Conservation (phyloP, 1,140 invertebrate species). For the Macrobrachium rosenbergii region DNA sequence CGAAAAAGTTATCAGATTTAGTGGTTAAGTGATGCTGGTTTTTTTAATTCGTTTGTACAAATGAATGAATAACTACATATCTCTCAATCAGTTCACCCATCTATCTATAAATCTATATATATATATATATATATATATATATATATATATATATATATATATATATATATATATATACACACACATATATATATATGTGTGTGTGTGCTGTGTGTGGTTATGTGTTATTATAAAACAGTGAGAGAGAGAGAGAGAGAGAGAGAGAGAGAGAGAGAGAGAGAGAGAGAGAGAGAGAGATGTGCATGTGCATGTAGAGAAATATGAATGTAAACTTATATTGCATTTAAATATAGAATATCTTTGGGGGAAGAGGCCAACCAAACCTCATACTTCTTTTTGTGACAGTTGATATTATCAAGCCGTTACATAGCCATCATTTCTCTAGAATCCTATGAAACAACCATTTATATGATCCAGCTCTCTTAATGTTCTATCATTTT, state of each 20-base stretch:
- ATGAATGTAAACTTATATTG: neutral
- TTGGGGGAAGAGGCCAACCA: too few relatives aligned
- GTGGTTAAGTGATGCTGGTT: neutral
- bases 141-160: constrained; percentile 34
- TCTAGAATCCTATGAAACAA: constrained; percentile 51
- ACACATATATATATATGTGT: constrained; percentile 22
- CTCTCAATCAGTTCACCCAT: neutral
- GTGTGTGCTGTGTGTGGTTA: constrained; percentile 16
- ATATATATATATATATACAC: constrained; percentile 24
- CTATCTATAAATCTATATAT: neutral
- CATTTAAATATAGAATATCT: neutral
- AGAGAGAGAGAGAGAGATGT: neutral
- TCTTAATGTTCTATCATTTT: constrained; percentile 64
- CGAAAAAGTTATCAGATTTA: neutral
- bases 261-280: neutral
- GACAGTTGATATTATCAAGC: neutral
- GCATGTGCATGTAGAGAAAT: neutral
- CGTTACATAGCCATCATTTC: constrained; percentile 10
- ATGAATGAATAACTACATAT: neutral
- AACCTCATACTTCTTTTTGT: constrained; percentile 1
- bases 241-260: neutral
- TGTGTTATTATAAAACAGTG: constrained; percentile 2
- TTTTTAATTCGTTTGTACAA: neutral
- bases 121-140: constrained; percentile 32
- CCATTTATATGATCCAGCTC: constrained; percentile 63